Percentiles rank a stretch among this genome's conserved stretches.
phyloP scores from a whole-genome alignment of 2,113 vertebrate species.

The Vidua macroura region DNA sequence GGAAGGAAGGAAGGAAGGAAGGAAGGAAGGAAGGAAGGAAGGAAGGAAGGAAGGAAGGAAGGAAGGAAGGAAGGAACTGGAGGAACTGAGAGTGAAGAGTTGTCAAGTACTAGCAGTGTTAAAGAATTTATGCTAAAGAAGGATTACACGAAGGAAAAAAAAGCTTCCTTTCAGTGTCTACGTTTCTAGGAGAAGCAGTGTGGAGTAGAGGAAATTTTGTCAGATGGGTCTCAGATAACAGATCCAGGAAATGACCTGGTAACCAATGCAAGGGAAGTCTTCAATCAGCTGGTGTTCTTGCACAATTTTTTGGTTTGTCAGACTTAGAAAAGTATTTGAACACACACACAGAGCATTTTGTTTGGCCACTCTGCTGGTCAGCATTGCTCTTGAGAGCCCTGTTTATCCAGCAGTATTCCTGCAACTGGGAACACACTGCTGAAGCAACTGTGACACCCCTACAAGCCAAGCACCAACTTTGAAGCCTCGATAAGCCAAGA shows the following conservation, averaged over 20 bases:
- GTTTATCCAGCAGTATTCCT: background rate
- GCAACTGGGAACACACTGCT: accelerated
- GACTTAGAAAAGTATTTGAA: background rate
- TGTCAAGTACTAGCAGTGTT: background rate
- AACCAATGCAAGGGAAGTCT: background rate
- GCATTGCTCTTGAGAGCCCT: background rate
- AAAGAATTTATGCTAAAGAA: background rate
- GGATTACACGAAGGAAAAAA: background rate
- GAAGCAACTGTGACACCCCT: background rate
- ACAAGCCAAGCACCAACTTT: background rate
- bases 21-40: no score
- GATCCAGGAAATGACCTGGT: background rate
- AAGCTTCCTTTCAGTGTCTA: background rate
- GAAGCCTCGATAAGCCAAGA: background rate
- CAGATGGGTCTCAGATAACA: background rate
- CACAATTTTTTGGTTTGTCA: background rate
- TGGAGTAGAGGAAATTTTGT: background rate
- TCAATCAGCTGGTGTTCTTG: background rate
- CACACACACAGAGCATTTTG: background rate
- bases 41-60: no score
- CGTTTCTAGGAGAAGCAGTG: background rate
- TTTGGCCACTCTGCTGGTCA: background rate
- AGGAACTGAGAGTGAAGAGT: background rate
- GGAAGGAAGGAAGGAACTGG: background rate
- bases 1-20: background rate